Percentiles rank a stretch among this genome's conserved stretches.
phyloP scores from a whole-genome alignment of 2,113 vertebrate species.

The Ailurus styani region DNA sequence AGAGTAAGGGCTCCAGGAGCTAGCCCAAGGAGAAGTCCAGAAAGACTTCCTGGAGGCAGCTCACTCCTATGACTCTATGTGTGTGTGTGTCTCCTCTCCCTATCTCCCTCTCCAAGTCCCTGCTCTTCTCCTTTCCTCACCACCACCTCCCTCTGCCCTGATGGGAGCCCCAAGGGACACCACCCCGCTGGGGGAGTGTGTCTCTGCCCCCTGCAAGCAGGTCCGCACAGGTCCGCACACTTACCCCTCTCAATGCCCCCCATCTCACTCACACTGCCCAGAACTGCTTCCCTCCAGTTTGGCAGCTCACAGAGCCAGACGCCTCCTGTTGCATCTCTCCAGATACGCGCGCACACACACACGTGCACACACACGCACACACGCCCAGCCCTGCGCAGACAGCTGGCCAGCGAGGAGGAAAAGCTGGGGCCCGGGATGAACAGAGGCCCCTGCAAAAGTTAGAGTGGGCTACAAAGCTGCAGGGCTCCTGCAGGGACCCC shows the following conservation, averaged over 20 bases:
- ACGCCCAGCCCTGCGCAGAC: neutral
- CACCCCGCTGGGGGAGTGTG: accelerated
- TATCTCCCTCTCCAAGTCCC: neutral
- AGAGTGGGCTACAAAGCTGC: neutral
- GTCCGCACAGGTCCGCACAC: too few relatives aligned
- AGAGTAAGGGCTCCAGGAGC: neutral
- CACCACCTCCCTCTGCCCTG: neutral
- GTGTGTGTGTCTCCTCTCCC: neutral
- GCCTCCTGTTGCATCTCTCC: neutral
- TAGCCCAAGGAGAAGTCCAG: neutral
- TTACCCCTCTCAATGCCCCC: neutral
- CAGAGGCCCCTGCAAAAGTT: neutral
- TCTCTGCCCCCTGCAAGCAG: neutral
- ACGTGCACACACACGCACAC: neutral
- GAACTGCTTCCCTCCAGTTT: neutral
- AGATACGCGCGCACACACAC: neutral
- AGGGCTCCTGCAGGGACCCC: neutral
- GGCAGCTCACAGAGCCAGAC: neutral
- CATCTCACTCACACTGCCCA: neutral
- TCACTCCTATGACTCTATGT: neutral
- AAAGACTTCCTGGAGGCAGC: neutral
- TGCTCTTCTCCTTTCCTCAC: neutral
- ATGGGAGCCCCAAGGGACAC: neutral
- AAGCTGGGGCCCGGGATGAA: neutral
- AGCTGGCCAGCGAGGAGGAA: neutral